phyloP scores from a whole-genome alignment of 92 coral and sea anemone genomes.

The Paramuricea clavata region DNA sequence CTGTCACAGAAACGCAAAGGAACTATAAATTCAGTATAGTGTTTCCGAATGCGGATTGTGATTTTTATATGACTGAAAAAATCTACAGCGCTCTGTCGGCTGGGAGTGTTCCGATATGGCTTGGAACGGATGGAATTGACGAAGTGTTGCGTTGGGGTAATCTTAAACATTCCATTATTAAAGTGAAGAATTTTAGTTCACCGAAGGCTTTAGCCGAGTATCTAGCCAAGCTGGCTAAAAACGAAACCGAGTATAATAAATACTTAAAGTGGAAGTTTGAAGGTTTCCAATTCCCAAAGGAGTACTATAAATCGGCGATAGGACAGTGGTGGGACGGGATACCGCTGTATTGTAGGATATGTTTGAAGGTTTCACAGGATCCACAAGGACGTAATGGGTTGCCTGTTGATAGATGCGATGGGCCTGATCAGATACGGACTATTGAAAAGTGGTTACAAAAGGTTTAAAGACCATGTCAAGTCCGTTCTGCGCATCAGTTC shows the following conservation, averaged over 20 bases:
- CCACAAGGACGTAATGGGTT: constrained; percentile 83
- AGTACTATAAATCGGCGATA: constrained; percentile 80
- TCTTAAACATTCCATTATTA: constrained; percentile 83
- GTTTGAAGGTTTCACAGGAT: constrained; percentile 95
- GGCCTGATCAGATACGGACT: not conserved
- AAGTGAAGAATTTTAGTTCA: constrained; percentile 86
- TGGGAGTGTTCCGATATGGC: constrained; percentile 91
- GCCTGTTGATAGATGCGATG: constrained; percentile 79
- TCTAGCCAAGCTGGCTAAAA: constrained; percentile 68
- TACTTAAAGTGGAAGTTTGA: constrained; percentile 96
- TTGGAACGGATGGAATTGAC: constrained; percentile 97
- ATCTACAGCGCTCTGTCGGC: constrained; percentile 89
- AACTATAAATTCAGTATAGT: constrained; percentile 90
- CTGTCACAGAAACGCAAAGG: constrained; percentile 82
- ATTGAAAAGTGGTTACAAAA: constrained; percentile 4
- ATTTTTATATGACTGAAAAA: constrained; percentile 92
- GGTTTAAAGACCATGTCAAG: not conserved
- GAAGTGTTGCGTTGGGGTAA: constrained; percentile 88
- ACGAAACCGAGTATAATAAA: constrained; percentile 89
- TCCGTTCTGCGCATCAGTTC: too few species aligned
- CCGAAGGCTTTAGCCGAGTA: constrained; percentile 88
- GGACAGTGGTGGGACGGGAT: constrained; percentile 96
- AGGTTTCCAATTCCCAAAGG: constrained; percentile 75
- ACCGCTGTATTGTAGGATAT: constrained; percentile 95
- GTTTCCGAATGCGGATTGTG: constrained; percentile 95